Base-by-base conservation (phyloP, 2,888 invertebrate genomes). In the Acronicta aceris region DNA sequence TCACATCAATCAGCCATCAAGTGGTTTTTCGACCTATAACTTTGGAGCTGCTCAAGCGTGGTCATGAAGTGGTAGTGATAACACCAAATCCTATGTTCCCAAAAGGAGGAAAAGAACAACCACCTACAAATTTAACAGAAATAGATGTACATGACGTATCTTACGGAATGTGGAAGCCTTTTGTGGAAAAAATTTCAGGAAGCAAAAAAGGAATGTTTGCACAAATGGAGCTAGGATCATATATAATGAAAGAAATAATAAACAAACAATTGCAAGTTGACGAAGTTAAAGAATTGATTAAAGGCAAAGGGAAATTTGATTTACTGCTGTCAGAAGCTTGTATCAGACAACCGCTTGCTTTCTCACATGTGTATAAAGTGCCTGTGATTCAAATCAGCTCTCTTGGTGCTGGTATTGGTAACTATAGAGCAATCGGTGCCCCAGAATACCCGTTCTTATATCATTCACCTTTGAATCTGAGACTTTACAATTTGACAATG, bases 1-100 rank as follows among this genome's bases (percentile, higher is more conserved):
- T 82, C 0, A 84, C 93, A 0, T 88, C 91, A 0, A 82, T 90
- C 21, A 94, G 93, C 42, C 94, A 94, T 54, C 92, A 93, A 73
- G 67, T 89, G 0, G 83, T 86, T 1, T 91, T 84, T 48, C 81
- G 86, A 48, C 82, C 85, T 0, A 53, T 94, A 2, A 83, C 85
- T 0, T 77, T 84, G n/a, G 90, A 89, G 30, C 71, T 95, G 9
- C 79, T 83, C 0, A 83, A 72, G 50, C 80, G 88, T 1, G 94
- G 94, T 0, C 94, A 95, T 56, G 84, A 94, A 48, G 63, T 95
- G 0, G 82, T 88, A 0, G 79, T 92, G 0, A 68, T 92, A 1
- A 91, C 94, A 2, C 41, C 95, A 6, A 72, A 91, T 56, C 90
- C 93, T 1, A 81, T 74, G 6, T 87, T 78, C 25, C 71, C 79